These are phyloP conservation scores for Rhopalosiphum nymphaeae DNA, from an alignment of 2,888 invertebrate genomes.

Conservation along the genomic window DNA sequence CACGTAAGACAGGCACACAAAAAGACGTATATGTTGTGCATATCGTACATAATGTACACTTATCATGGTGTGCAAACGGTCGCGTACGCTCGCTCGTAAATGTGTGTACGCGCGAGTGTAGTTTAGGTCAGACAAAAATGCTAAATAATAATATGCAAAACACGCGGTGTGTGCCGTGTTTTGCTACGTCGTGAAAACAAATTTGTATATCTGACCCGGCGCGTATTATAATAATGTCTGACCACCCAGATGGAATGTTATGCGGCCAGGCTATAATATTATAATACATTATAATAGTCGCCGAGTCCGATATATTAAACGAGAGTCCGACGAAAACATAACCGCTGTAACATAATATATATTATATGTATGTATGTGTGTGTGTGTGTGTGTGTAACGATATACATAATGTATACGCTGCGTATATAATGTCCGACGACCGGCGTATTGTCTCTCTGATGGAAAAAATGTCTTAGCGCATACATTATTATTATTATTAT, in stretches of 20 bases:
- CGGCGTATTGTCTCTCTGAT: background rate
- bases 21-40: background rate
- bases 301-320: slow-evolving; percentile 16
- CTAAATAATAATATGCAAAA: slow-evolving; percentile 52
- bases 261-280: slow-evolving; percentile 24
- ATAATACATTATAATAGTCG: slow-evolving; percentile 8
- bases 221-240: slow-evolving; percentile 39
- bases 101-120: background rate
- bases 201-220: slow-evolving; percentile 54
- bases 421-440: background rate
- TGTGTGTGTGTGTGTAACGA: no score
- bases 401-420: background rate
- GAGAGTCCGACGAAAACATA: background rate
- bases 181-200: slow-evolving; percentile 51
- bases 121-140: slow-evolving; percentile 28
- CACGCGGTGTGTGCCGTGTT: slow-evolving; percentile 35
- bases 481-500: background rate
- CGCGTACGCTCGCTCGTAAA: background rate
- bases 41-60: background rate
- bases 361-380: background rate
- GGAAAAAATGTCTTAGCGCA: background rate
- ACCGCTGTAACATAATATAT: background rate
- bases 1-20: background rate
- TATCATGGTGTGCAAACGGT: background rate
- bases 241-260: slow-evolving; percentile 58